Evolutionary conservation across 2,888 invertebrate genomes (phyloP).

Genomic region (Lumbricus terrestris): DNA sequence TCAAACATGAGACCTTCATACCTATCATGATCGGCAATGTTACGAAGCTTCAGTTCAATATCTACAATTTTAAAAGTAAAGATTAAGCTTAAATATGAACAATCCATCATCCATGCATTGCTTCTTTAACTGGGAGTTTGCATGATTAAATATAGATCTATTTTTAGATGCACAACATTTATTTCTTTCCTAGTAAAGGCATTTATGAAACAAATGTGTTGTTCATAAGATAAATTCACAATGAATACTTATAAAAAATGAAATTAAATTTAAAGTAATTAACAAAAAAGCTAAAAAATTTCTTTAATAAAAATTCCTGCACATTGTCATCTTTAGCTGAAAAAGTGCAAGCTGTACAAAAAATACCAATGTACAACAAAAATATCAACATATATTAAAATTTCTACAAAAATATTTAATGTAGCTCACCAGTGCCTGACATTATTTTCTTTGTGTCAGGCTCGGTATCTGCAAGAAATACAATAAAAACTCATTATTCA

Average conservation of each 20-base stretch:
- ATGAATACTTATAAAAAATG: not conserved
- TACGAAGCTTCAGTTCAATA: slow-evolving; percentile 14
- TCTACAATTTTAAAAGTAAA: slow-evolving; percentile 6
- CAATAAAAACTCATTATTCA: not conserved
- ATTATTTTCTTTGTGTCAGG: slow-evolving; percentile 38
- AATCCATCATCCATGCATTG: too few relatives aligned
- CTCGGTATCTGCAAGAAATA: slow-evolving; percentile 33
- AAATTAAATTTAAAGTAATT: not conserved
- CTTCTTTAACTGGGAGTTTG: too few relatives aligned
- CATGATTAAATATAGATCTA: too few relatives aligned
- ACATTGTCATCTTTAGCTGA: not conserved
- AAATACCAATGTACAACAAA: too few relatives aligned
- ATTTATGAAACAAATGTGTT: too few relatives aligned
- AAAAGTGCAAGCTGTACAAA: not conserved
- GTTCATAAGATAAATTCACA: not conserved
- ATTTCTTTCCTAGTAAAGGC: too few relatives aligned
- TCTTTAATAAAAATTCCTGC: not conserved
- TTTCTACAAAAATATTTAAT: not conserved
- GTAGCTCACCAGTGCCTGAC: slow-evolving; percentile 3
- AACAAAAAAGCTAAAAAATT: not conserved
- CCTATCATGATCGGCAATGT: slow-evolving; percentile 23
- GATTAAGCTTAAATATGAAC: not conserved
- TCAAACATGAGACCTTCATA: not conserved
- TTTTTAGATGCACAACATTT: too few relatives aligned
- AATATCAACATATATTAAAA: not conserved